Evolutionary conservation across 2,888 invertebrate genomes (phyloP), one percentile per base, ranked within the genome.

Genomic region (Caenorhabditis angaria): DNA sequence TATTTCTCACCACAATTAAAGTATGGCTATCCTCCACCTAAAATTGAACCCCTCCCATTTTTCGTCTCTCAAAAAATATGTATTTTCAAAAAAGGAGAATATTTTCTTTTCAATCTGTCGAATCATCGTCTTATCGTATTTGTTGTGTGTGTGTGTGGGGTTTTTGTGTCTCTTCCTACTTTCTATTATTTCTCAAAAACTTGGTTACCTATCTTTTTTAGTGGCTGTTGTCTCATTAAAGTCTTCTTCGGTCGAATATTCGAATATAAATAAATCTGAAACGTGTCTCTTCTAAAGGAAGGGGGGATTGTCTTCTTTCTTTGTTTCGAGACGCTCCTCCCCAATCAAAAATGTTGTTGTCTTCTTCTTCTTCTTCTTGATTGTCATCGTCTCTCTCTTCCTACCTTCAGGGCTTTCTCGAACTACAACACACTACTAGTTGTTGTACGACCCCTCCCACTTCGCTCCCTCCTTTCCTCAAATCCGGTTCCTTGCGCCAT

Each of bases 401-500:
- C 8, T 22, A 18, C 22, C 14, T 25, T 25, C 22, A 18, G 51
- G 51, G 51, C 22, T 25, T 51, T 51, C 51, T 51, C 29, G 56
- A 59, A 59, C 35, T 22, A 59, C 10, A 28, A 32, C 22, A 20
- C 41, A 20, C 3, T 41, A 47, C 5, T 32, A 25, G 22, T 47
- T 14, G 22, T 59, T 32, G 56, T 32, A 6, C 56, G 56, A 20
- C 56, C n/a, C 59, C 25, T n/a, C 59, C 53, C 27, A 22, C 47
- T 27, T 22, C 25, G 47, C 60, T 50, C 50, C 24, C 50, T 50
- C 24, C 50, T 61, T n/a, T 51, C 25, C 50, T 61, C 66, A 67
- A 60, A 58, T 69, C 69, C 68, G 60, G 68, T 60, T 57, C 51
- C 69, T 67, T 73, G 63, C 73, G 65, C 63, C 65, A 63, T 65